Evolutionary conservation across 2,888 invertebrate species (phyloP).

Genomic region (Melieria crassipennis): DNA sequence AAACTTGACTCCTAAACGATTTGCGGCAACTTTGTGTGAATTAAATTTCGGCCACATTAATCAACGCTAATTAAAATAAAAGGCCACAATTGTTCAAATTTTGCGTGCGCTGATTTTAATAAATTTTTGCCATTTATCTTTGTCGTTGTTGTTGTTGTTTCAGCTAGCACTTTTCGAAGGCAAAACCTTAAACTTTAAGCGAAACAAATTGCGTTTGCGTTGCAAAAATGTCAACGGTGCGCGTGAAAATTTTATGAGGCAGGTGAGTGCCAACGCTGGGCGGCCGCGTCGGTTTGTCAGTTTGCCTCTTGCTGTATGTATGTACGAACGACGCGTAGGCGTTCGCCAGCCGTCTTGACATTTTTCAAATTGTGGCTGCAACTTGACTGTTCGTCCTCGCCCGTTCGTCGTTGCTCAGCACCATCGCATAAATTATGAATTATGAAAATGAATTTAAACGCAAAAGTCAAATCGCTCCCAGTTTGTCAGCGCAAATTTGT

Average conservation of each 20-base stretch:
- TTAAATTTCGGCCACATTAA: constrained; percentile 13
- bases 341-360: too few species aligned
- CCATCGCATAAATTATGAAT: constrained; percentile 21
- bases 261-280: too few species aligned
- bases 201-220: constrained; percentile 20
- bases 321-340: too few species aligned
- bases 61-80: constrained; percentile 35
- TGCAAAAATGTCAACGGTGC: too few species aligned
- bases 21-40: neutral
- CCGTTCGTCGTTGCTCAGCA: too few species aligned
- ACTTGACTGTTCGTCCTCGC: too few species aligned
- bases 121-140: neutral
- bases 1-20: too few species aligned
- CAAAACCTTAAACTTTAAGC: constrained; percentile 10
- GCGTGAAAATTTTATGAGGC: too few species aligned
- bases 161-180: neutral
- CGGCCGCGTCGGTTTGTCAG: too few species aligned
- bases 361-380: too few species aligned
- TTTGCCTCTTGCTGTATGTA: too few species aligned
- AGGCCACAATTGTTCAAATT: constrained; percentile 9
- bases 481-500: neutral
- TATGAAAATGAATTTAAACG: constrained; percentile 24
- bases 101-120: constrained; percentile 2
- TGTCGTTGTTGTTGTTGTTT: neutral
- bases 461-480: constrained; percentile 9